phyloP scores from a whole-genome alignment of 2,888 invertebrate species.

The Drosophila atripex region DNA sequence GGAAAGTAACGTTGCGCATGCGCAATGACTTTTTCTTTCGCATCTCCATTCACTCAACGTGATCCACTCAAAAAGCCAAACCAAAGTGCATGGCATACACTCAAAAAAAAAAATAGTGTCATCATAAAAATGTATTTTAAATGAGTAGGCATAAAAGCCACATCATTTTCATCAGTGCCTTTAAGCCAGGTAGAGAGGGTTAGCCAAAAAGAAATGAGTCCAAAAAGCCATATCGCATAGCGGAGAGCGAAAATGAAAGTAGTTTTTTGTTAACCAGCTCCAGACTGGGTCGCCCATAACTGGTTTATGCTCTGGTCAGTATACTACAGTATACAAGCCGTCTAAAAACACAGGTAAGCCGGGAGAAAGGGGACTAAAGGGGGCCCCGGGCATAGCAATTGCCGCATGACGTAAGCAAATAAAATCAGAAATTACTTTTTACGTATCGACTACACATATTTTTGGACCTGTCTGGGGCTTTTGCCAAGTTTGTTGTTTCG shows the following conservation, averaged over 20 bases:
- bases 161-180: background rate
- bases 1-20: conserved; percentile 58
- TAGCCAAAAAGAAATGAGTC: conserved; percentile 24
- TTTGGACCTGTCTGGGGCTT: conserved; percentile 23
- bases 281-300: conserved; percentile 54
- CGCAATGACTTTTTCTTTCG: conserved; percentile 53
- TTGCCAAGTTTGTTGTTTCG: conserved; percentile 27
- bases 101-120: background rate
- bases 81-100: conserved; percentile 22
- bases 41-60: conserved; percentile 15
- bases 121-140: background rate
- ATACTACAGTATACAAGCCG: background rate
- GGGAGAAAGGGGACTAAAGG: conserved; percentile 2
- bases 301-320: conserved; percentile 53
- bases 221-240: conserved; percentile 36
- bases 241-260: conserved; percentile 67
- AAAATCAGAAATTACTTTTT: conserved; percentile 50
- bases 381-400: conserved; percentile 36
- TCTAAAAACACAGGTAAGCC: conserved; percentile 1
- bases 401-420: conserved; percentile 57
- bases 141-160: background rate
- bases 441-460: conserved; percentile 40
- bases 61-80: conserved; percentile 22
- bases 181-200: conserved; percentile 1
- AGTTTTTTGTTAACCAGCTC: conserved; percentile 49